A percentile compares a stretch with the other conserved stretches of the same genome.
Conservation (phyloP, 2,797 vertebrate genomes). For the Hoplostethus atlanticus region DNA sequence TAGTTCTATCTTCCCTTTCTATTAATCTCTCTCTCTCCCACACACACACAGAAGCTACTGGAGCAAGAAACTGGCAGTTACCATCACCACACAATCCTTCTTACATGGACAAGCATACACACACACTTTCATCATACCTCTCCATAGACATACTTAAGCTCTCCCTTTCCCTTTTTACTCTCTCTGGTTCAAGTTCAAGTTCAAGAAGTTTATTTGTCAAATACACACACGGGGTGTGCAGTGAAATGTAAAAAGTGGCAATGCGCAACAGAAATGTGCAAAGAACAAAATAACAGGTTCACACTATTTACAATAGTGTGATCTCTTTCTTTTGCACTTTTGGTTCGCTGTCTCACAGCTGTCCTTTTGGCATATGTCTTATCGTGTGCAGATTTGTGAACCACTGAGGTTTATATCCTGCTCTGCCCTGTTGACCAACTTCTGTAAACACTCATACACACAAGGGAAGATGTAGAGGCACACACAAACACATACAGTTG, state of each 20-base stretch:
- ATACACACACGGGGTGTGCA: no score
- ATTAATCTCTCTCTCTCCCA: constrained; percentile 27
- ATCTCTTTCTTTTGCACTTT: constrained; percentile 19
- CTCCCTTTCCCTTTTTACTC: neutral
- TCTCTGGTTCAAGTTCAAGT: no score
- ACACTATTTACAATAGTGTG: no score
- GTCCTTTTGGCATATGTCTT: constrained; percentile 47
- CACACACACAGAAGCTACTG: constrained; percentile 36
- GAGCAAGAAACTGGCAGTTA: constrained; percentile 63
- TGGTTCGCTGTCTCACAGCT: constrained; percentile 28
- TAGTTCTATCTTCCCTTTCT: constrained; percentile 17
- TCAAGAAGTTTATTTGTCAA: no score
- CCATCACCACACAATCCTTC: constrained; percentile 39
- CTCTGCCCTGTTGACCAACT: constrained; percentile 31
- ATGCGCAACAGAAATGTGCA: no score
- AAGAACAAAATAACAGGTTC: no score
- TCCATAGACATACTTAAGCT: constrained; percentile 37
- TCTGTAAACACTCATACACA: constrained; percentile 1
- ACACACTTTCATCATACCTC: constrained; percentile 36
- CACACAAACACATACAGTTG: neutral
- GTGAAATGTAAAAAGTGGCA: no score
- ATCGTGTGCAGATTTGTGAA: constrained; percentile 48
- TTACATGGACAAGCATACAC: constrained; percentile 15
- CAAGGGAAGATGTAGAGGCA: neutral
- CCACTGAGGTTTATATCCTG: constrained; percentile 39